Percentiles rank a stretch among this genome's conserved stretches.
phyloP scores from a whole-genome alignment of 2,797 vertebrate genomes.

The Chaetodon trifasciatus region DNA sequence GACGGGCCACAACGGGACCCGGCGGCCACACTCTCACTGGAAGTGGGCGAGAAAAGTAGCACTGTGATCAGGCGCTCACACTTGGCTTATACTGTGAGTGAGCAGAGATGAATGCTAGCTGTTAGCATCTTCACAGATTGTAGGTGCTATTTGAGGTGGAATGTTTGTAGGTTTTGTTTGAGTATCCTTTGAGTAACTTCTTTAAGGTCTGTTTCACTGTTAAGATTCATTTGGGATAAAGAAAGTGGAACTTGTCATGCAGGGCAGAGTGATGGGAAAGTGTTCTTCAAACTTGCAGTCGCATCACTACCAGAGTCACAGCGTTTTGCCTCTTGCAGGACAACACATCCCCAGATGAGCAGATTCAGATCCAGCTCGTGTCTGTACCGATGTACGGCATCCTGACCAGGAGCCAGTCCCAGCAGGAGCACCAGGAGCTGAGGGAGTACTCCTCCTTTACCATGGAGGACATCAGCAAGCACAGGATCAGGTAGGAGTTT shows the following conservation, averaged over 20 bases:
- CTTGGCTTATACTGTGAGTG: slow-evolving; percentile 91
- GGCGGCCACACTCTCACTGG: slow-evolving; percentile 83
- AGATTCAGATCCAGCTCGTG: slow-evolving; percentile 91
- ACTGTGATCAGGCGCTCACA: slow-evolving; percentile 87
- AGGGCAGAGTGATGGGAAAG: neutral
- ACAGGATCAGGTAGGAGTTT: slow-evolving; percentile 88
- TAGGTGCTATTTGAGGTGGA: neutral
- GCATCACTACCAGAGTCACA: neutral
- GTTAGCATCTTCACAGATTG: neutral
- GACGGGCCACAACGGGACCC: slow-evolving; percentile 85
- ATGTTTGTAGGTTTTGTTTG: neutral
- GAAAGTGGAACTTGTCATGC: neutral
- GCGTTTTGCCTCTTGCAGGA: slow-evolving; percentile 78
- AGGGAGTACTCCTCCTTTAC: slow-evolving; percentile 92
- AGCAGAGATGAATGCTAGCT: neutral
- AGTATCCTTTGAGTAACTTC: neutral
- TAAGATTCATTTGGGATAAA: neutral
- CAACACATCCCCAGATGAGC: slow-evolving; percentile 87
- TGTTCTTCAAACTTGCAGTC: neutral
- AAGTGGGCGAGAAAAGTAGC: slow-evolving; percentile 89
- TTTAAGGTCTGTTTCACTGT: neutral
- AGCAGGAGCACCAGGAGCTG: slow-evolving; percentile 83
- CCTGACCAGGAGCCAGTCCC: slow-evolving; percentile 82
- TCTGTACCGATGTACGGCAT: slow-evolving; percentile 93
- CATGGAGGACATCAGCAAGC: slow-evolving; percentile 94